Percentiles rank a stretch among this genome's conserved stretches.
Conservation (phyloP, 2,888 invertebrate genomes). For the Terebella lapidaria region DNA sequence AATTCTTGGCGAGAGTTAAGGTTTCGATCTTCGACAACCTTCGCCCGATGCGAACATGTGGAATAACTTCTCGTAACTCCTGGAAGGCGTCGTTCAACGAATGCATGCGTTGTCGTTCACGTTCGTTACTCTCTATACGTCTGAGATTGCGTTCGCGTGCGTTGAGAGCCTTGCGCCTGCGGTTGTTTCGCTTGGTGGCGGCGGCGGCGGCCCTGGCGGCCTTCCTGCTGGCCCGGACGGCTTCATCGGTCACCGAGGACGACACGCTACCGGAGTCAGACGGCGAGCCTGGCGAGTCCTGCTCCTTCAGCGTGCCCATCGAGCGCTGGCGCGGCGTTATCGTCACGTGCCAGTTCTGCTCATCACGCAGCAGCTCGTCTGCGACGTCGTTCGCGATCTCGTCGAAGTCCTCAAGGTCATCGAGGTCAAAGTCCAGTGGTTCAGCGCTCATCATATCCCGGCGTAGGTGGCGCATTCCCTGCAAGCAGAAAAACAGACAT, state of each 20-base stretch:
- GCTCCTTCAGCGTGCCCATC: slow-evolving; percentile 22
- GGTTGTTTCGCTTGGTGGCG: background rate
- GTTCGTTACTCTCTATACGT: slow-evolving; percentile 82
- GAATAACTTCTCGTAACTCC: slow-evolving; percentile 78
- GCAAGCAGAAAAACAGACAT: background rate
- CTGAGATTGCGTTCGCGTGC: slow-evolving; percentile 80
- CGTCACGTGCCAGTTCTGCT: background rate
- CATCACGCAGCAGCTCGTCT: background rate
- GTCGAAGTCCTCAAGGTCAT: background rate
- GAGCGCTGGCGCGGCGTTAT: background rate
- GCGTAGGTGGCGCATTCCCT: slow-evolving; percentile 4
- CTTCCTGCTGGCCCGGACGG: slow-evolving; percentile 14
- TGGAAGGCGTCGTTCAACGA: slow-evolving; percentile 86
- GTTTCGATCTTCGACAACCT: slow-evolving; percentile 85
- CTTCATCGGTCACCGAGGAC: slow-evolving; percentile 29
- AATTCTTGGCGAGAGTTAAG: slow-evolving; percentile 80
- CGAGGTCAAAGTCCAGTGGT: slow-evolving; percentile 6
- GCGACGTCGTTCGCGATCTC: slow-evolving; percentile 17
- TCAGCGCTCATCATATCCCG: background rate
- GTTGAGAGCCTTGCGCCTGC: slow-evolving; percentile 59
- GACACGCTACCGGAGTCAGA: slow-evolving; percentile 45
- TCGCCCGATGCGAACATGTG: slow-evolving; percentile 77
- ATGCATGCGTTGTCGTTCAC: slow-evolving; percentile 89
- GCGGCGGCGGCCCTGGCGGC: background rate
- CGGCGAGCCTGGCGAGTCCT: slow-evolving; percentile 38